phyloP scores from a whole-genome alignment of 2,113 vertebrate genomes.

The Mugil cephalus region DNA sequence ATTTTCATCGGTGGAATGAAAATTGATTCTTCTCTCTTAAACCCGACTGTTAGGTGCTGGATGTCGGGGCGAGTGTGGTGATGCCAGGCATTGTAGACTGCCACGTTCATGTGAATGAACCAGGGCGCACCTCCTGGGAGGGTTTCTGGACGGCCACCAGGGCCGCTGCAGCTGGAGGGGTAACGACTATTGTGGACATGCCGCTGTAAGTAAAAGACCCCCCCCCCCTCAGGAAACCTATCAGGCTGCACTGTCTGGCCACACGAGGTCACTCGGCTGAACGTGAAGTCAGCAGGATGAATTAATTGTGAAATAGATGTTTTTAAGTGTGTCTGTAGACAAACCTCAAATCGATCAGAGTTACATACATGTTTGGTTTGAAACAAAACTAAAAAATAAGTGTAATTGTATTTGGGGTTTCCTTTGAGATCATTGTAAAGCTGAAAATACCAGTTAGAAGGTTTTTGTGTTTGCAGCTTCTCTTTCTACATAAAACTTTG shows the following conservation, averaged over 20 bases:
- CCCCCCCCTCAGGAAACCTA: not conserved
- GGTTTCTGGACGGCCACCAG: constrained; percentile 86
- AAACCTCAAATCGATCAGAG: no score
- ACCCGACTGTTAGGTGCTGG: constrained; percentile 76
- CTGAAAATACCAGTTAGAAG: no score
- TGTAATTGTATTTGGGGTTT: no score
- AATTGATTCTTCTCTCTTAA: not conserved
- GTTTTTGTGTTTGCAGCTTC: no score
- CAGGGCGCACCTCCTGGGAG: constrained; percentile 86
- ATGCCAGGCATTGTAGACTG: constrained; percentile 88
- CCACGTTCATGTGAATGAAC: constrained; percentile 89
- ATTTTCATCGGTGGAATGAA: no score
- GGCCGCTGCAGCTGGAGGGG: constrained; percentile 88
- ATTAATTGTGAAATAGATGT: constrained; percentile 4
- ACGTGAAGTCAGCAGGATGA: not conserved
- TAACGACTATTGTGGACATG: constrained; percentile 90
- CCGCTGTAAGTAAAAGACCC: constrained; percentile 79
- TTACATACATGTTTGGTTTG: no score
- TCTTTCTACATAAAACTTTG: no score
- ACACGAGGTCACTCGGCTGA: not conserved
- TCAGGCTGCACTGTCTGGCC: not conserved
- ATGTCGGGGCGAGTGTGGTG: constrained; percentile 85
- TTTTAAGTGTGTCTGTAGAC: no score
- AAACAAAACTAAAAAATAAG: no score
- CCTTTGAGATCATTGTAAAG: no score